Evolutionary conservation across 2,888 invertebrate genomes (phyloP), one percentile per base, ranked within the genome.

Genomic region (Epirrita christyi): DNA sequence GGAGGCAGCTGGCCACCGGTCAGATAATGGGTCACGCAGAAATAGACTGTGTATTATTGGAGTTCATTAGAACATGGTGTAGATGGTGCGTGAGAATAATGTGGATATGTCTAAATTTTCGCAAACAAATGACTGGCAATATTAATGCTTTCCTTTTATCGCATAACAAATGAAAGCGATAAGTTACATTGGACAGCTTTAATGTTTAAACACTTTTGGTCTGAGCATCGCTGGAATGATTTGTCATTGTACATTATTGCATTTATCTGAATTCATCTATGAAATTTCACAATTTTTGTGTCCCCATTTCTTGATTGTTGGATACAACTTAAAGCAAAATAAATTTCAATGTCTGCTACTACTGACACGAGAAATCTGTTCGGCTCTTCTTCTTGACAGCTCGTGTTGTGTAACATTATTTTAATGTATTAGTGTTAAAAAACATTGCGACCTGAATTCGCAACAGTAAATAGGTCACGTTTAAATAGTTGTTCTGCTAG

Each of bases 361-460:
- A 65, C 67, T 78, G 84, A 81, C 82, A 78, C 77, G 76, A 81
- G 75, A 76, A 80, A 83, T 83, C 75, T 75, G 80, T 68, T 72
- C 65, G 70, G 67, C 70, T 72, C 64, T 72, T 63, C 77, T 73
- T 83, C 85, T 80, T 88, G 88, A 91, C 89, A 84, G 79, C 59
- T 69, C 68, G 70, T 71, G 76, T 88, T 88, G 82, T 85, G 83
- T 85, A 86, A 88, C 83, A 76, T 81, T 77, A 51, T 82, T 79
- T 85, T 81, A 85, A 85, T 83, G 78, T 75, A 70, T 73, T 75
- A 64, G 68, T 76, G 76, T 78, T 78, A 81, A 83, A 83, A 76
- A 72, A 73, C 68, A 73, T 68, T 83, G 86, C 85, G 81, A 87
- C 91, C 88, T 83, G 70, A 76, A 91, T 90, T 86, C 91, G 86